A percentile compares a stretch with the other conserved stretches of the same genome.
Evolutionary conservation across 2,888 invertebrate species (phyloP).

Genomic region (Drosophila pseudotakahashii): DNA sequence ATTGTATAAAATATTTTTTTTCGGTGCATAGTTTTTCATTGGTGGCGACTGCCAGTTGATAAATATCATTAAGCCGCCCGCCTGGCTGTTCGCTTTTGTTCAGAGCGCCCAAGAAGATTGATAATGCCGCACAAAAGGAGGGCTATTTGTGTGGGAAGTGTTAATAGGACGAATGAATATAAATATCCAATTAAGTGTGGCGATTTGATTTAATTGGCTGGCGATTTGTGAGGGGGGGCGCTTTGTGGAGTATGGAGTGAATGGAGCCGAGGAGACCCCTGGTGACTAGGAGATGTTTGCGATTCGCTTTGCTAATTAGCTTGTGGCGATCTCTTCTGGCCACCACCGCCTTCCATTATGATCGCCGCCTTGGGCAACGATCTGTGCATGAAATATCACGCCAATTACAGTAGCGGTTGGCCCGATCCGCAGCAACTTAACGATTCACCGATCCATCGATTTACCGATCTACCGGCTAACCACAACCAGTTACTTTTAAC

Average conservation of each 20-base stretch:
- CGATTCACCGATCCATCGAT: slow-evolving; percentile 6
- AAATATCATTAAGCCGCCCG: slow-evolving; percentile 61
- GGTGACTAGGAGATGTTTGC: slow-evolving; percentile 32
- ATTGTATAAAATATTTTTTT: not conserved
- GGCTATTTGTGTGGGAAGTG: slow-evolving; percentile 24
- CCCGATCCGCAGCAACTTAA: slow-evolving; percentile 4
- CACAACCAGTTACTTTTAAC: slow-evolving; percentile 53
- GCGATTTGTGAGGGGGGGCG: not conserved
- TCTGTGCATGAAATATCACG: slow-evolving; percentile 73
- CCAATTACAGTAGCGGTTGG: slow-evolving; percentile 57
- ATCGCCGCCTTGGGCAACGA: slow-evolving; percentile 37
- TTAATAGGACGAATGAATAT: slow-evolving; percentile 41
- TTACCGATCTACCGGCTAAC: slow-evolving; percentile 8
- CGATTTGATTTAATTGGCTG: slow-evolving; percentile 35
- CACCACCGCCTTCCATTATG: slow-evolving; percentile 24
- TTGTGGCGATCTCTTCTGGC: slow-evolving; percentile 20
- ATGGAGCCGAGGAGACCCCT: slow-evolving; percentile 7
- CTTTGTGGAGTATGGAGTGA: not conserved
- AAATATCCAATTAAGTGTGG: slow-evolving; percentile 35
- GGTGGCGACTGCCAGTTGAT: slow-evolving; percentile 57
- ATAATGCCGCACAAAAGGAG: slow-evolving; percentile 31
- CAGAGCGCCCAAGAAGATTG: slow-evolving; percentile 28
- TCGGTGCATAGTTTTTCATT: slow-evolving; percentile 3
- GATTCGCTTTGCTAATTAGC: slow-evolving; percentile 55
- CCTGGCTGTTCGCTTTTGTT: slow-evolving; percentile 30